Percentiles rank a stretch among this genome's conserved stretches.
These are phyloP conservation scores for Melanotus villosus DNA, from an alignment of 2,888 invertebrate genomes.

Conservation along the genomic window DNA sequence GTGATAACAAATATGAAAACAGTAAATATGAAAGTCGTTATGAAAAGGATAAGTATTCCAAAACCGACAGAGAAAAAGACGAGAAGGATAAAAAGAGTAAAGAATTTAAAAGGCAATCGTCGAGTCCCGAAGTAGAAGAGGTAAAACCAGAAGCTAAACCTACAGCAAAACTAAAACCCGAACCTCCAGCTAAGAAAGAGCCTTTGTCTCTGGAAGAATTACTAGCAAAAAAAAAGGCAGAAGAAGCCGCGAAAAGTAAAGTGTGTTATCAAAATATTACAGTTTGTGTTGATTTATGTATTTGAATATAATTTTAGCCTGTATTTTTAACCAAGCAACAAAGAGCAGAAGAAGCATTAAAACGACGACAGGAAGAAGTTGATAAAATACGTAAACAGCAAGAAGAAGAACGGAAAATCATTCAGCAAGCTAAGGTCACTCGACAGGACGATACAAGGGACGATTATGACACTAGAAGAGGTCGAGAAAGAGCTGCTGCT, in stretches of 20 bases:
- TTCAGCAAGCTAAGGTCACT: slow-evolving; percentile 59
- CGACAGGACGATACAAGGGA: slow-evolving; percentile 61
- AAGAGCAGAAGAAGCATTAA: slow-evolving; percentile 89
- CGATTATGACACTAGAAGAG: slow-evolving; percentile 60
- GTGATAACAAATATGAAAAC: slow-evolving; percentile 59
- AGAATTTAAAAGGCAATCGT: slow-evolving; percentile 58
- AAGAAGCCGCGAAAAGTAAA: slow-evolving; percentile 94
- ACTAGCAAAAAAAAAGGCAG: slow-evolving; percentile 95
- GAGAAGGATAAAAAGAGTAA: slow-evolving; percentile 59
- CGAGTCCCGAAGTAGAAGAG: slow-evolving; percentile 68
- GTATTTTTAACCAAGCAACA: slow-evolving; percentile 98
- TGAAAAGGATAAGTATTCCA: slow-evolving; percentile 53
- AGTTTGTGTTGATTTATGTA: background rate
- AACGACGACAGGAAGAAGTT: slow-evolving; percentile 90
- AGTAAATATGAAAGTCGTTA: slow-evolving; percentile 51
- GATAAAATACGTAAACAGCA: slow-evolving; percentile 82
- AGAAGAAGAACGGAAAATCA: slow-evolving; percentile 74
- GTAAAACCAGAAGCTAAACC: slow-evolving; percentile 53
- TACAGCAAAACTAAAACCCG: slow-evolving; percentile 55
- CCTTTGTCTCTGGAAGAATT: slow-evolving; percentile 97
- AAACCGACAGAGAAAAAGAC: slow-evolving; percentile 53
- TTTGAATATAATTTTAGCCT: slow-evolving; percentile 73
- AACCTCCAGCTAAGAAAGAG: slow-evolving; percentile 74
- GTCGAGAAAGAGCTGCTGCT: slow-evolving; percentile 69
- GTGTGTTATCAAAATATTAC: slow-evolving; percentile 66